phyloP scores from a whole-genome alignment of 1,140 invertebrate genomes.

The Anagrus nilaparvatae region DNA sequence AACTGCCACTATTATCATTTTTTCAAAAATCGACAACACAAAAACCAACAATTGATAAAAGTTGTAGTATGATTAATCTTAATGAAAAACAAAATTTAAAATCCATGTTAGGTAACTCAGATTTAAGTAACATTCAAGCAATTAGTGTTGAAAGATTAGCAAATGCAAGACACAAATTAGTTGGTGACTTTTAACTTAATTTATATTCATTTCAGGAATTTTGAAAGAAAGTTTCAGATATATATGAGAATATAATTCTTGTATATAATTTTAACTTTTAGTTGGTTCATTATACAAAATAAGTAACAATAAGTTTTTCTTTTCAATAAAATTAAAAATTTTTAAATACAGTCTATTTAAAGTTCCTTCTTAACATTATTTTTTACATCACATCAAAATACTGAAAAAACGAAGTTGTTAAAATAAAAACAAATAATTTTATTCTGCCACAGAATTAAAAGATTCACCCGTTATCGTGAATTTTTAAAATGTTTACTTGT shows the following conservation, averaged over 20 bases:
- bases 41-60: slow-evolving; percentile 22
- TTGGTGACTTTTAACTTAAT: slow-evolving; percentile 19
- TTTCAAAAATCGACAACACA: slow-evolving; percentile 19
- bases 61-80: slow-evolving; percentile 34
- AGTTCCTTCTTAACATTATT: too few species aligned
- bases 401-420: too few species aligned
- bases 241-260: slow-evolving; percentile 1
- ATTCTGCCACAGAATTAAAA: too few species aligned
- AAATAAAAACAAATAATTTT: too few species aligned
- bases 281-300: background rate
- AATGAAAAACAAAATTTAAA: slow-evolving; percentile 26
- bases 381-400: too few species aligned
- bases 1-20: slow-evolving; percentile 33
- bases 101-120: slow-evolving; percentile 23
- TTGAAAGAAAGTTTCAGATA: background rate
- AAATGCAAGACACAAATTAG: slow-evolving; percentile 27
- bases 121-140: slow-evolving; percentile 26
- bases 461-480: too few species aligned
- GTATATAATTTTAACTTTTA: background rate
- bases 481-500: too few species aligned
- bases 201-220: background rate
- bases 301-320: background rate
- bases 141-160: slow-evolving; percentile 29
- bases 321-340: background rate
- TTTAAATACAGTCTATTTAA: too few species aligned